Base-by-base conservation (phyloP, 2,888 invertebrate species). In the Neoitamus cyanurus region DNA sequence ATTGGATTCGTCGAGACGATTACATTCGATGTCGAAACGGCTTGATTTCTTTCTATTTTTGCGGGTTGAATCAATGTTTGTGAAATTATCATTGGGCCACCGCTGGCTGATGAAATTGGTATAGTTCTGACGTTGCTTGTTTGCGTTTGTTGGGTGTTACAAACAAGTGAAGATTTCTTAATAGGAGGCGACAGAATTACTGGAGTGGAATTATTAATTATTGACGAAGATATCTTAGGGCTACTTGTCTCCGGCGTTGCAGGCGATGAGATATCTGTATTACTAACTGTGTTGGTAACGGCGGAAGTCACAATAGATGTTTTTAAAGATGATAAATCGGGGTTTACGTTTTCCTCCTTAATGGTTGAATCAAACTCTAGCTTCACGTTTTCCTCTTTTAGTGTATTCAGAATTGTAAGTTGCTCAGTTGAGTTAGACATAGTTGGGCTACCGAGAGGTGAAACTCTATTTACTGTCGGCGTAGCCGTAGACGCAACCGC, bases 41-140 rank as follows among this genome's bases (percentile, higher is more conserved):
- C 2, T 13, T 77, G 68, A 37, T 58, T 31, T 20, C 68, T 11
- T 31, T 42, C 31, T 6, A 77, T 30, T 86, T 91, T 91, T 1
- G 90, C 90, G 9, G 91, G 91, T 86, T 91, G 90, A 83, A 91
- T 91, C 15, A 91, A 91, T 28, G 91, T 91, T 87, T 91, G 91
- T 13, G 91, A 91, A 58, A 91, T 90, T 13, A 91, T 91, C 3
- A 91, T 90, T 3, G 91, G 91, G 0, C 90, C 90, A 85, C 90
- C 84, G 25, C 75, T 84, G n/a, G 83, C 9, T 13, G 83, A 36
- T 2, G 86, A 84, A 48, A 84, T 58, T 69, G 86, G 86, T 36
- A 85, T 83, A 25, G 48, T 83, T 70, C 85, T 75, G 9, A 85
- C 70, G 15, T 85, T 72, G 34, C 72, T 86, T 6, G 85, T 86